phyloP scores from a whole-genome alignment of 2,797 vertebrate species.

The Anas bernieri region DNA sequence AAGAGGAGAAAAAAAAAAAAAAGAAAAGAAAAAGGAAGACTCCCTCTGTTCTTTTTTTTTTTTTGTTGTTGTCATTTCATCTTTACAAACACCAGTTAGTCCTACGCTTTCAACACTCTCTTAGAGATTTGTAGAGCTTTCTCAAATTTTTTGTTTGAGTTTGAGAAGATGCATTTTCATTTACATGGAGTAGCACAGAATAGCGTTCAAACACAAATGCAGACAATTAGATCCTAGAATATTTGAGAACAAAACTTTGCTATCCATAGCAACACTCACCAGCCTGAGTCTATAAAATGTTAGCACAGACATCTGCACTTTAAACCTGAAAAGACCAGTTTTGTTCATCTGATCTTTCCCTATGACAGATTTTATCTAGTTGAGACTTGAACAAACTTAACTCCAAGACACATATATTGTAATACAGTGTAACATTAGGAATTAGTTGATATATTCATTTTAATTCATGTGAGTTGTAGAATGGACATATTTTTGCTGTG shows the following conservation, averaged over 20 bases:
- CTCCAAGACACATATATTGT: background rate
- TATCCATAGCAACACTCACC: rapidly evolving
- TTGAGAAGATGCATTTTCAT: background rate
- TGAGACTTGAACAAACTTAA: background rate
- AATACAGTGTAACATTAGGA: background rate
- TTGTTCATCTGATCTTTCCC: background rate
- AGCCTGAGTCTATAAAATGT: background rate
- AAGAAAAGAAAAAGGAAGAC: background rate
- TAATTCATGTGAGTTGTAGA: background rate
- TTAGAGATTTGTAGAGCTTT: background rate
- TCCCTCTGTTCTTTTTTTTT: background rate
- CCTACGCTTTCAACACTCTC: background rate
- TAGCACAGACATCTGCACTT: background rate
- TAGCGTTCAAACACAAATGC: background rate
- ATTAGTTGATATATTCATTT: background rate
- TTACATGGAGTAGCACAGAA: background rate
- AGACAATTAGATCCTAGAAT: background rate
- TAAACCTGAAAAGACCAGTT: background rate
- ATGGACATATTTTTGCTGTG: background rate
- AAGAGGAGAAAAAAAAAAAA: background rate
- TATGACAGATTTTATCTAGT: background rate
- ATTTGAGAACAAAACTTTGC: background rate
- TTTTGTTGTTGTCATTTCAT: background rate
- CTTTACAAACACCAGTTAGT: background rate
- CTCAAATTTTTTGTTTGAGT: background rate